Conservation (phyloP, 2,888 invertebrate genomes). For the Eristalinus aeneus region DNA sequence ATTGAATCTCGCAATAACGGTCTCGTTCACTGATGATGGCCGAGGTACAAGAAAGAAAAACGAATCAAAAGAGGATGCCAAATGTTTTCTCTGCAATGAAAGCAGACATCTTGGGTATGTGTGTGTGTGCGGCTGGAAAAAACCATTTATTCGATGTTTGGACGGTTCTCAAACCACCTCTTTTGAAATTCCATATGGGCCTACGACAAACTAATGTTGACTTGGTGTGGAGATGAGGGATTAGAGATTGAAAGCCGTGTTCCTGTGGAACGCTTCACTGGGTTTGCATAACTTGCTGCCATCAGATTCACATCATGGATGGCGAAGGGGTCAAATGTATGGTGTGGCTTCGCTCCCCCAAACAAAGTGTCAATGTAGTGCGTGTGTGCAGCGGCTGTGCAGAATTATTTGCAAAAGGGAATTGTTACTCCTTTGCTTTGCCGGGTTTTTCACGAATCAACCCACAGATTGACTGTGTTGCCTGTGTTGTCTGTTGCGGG, state of each 20-base stretch:
- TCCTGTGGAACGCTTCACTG: conserved; percentile 13
- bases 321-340: conserved; percentile 43
- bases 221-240: conserved; percentile 24
- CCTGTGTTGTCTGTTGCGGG: background rate
- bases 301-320: background rate
- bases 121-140: background rate
- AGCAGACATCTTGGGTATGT: background rate
- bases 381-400: background rate
- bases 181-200: conserved; percentile 55
- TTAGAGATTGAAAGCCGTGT: conserved; percentile 19
- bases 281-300: background rate
- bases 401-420: conserved; percentile 26
- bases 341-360: conserved; percentile 27
- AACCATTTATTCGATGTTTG: conserved; percentile 23
- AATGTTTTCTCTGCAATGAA: background rate
- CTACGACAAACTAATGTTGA: background rate
- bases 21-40: conserved; percentile 15
- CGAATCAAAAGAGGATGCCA: background rate
- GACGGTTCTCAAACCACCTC: conserved; percentile 33
- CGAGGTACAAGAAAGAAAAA: conserved; percentile 15
- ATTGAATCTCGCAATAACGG: conserved; percentile 34
- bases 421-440: background rate
- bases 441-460: background rate
- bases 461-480: background rate
- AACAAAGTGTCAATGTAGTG: background rate